Base-by-base conservation (phyloP, 2,888 invertebrate species). In the Diabrotica balteata region DNA sequence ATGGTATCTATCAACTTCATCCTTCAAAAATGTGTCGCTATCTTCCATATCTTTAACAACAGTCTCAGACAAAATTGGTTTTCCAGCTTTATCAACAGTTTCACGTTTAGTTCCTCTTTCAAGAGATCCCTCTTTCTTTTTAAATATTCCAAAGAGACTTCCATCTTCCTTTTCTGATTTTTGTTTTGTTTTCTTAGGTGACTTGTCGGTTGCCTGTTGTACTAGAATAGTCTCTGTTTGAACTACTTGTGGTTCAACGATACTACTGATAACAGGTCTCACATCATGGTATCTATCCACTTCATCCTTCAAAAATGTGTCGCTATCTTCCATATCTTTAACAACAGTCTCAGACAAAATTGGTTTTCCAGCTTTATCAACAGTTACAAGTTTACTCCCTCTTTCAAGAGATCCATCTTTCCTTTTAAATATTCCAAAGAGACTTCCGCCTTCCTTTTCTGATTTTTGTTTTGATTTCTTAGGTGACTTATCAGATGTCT, bases 201-300 rank as follows among this genome's bases (percentile, higher is more conserved):
- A 3, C 3, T 6, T 52, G 3, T 11, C 52, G 4, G 22, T 7
- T 7, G 11, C 32, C 22, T 11, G 52, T 11, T 52, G 8, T 2
- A 17, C 22, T 7, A 7, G 32, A 17, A 3, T 0, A 2, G 22
- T 22, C n/a, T 51, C 11, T 7, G 42, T 9, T 49, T 49, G 44
- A 2, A n/a, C 43, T 7, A 52, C 58, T 58, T 65, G 65, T 59
- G 47, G 6, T 43, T 11, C 4, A 55, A 55, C 11, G 1, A 8
- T 2, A 8, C n/a, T 10, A 8, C 3, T 44, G 2, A 55, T 11
- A 45, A 55, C 11, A 8, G 55, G 55, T 55, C 44, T 55, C 5
- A 73, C 75, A 63, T 78, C 77, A 47, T 77, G 69, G 53, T 77
- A 78, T 55, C 68, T 68, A 9, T 70, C 57, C 57, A 76, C 59